phyloP scores from a whole-genome alignment of 2,113 vertebrate species.

The Pyxicephalus adspersus region DNA sequence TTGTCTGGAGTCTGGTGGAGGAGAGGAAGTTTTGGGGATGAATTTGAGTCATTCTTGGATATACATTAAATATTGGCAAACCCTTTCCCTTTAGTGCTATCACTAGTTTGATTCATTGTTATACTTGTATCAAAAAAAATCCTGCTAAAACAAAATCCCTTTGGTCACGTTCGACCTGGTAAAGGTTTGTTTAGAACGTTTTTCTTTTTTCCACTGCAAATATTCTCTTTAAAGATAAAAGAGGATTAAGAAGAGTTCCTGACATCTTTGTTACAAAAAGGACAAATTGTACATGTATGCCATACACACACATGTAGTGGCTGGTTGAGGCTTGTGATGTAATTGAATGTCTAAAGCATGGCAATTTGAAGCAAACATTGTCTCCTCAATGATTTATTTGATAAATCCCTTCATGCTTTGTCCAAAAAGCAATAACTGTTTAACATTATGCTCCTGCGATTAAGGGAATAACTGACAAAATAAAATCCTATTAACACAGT shows the following conservation, averaged over 20 bases:
- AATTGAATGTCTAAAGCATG: conserved; percentile 26
- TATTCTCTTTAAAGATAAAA: conserved; percentile 11
- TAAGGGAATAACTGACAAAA: background rate
- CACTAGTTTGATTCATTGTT: no score
- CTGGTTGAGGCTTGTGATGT: conserved; percentile 1
- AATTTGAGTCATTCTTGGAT: no score
- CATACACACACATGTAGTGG: background rate
- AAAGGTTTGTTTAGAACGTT: background rate
- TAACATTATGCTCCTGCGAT: conserved; percentile 2
- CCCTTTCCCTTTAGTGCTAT: no score
- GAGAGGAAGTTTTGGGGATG: no score
- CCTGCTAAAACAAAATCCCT: no score
- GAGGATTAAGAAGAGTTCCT: conserved; percentile 20
- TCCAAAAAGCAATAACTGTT: background rate
- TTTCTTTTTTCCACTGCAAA: background rate
- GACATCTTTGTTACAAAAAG: conserved; percentile 12
- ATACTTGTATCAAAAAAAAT: no score
- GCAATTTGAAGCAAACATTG: conserved; percentile 21
- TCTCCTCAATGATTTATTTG: conserved; percentile 29
- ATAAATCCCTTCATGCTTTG: background rate
- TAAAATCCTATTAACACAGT: conserved; percentile 4
- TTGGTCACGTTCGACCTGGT: background rate
- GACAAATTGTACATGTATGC: conserved; percentile 18
- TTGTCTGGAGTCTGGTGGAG: no score
- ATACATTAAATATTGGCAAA: no score